Evolutionary conservation across 1,140 invertebrate genomes (phyloP).

Genomic region (Drosophila azteca): DNA sequence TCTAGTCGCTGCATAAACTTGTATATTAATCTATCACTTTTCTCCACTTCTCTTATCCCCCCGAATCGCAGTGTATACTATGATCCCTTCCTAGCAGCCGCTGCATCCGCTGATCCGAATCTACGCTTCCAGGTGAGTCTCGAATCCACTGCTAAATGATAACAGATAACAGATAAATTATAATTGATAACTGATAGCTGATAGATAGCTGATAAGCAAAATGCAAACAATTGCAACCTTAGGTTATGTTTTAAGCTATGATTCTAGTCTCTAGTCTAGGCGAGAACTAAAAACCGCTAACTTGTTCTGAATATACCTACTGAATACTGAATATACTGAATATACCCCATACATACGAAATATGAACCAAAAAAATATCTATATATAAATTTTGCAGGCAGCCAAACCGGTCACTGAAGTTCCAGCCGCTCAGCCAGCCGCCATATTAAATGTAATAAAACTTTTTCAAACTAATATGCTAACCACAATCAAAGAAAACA

Average conservation of each 20-base stretch:
- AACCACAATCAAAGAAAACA: constrained; percentile 47
- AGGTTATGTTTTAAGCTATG: constrained; percentile 19
- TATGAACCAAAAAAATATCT: constrained; percentile 43
- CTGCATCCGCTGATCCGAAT: constrained; percentile 90
- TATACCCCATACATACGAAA: constrained; percentile 17
- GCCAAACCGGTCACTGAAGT: constrained; percentile 88
- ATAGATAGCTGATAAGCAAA: no score
- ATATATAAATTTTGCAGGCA: constrained; percentile 86
- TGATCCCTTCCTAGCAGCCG: constrained; percentile 96
- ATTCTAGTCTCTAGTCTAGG: constrained; percentile 30
- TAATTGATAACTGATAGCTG: no score
- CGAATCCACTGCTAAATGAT: no score
- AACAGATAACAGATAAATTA: no score
- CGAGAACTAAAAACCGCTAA: constrained; percentile 26
- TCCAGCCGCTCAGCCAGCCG: constrained; percentile 84
- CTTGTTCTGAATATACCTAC: constrained; percentile 43
- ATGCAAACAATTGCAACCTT: background rate
- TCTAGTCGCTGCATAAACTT: no score
- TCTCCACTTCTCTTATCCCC: constrained; percentile 73
- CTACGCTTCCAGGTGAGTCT: constrained; percentile 91
- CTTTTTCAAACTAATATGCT: constrained; percentile 72
- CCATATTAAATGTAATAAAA: constrained; percentile 84
- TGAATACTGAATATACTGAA: no score
- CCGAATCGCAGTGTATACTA: constrained; percentile 92
- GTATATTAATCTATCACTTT: constrained; percentile 64